Evolutionary conservation across 2,113 vertebrate genomes (phyloP), one percentile per base, ranked within the genome.

Genomic region (Hoplias malabaricus): DNA sequence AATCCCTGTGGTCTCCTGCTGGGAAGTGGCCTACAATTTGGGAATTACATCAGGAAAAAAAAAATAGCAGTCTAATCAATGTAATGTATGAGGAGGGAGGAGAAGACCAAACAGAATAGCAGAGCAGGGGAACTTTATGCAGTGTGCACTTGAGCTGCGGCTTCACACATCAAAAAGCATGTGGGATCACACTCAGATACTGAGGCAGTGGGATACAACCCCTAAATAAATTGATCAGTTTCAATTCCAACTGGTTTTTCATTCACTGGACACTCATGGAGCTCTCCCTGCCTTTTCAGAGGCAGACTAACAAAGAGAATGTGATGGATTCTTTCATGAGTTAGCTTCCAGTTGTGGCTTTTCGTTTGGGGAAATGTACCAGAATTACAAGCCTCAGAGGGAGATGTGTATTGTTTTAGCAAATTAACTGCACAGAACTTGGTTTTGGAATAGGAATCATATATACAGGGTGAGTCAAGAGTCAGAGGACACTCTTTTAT

Each of bases 91-190:
- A 66, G 40, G 31, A 23, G 54, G 33, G 16, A 29, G 11, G n/a
- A 21, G 13, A 62, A 36, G 42, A 75, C 23, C 53, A 50, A 38
- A 75, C 13, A 66, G 59, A 75, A 65, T 65, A 40, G 73, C 61
- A 29, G 43, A 54, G 46, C 61, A 53, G 43, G 4, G 11, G 21
- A 1, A 66, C 19, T 31, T 53, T 59, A 36, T 54, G 48, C 33
- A 53, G 48, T 27, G 25, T 53, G 34, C 40, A 29, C 73, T 65
- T 27, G 31, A 75, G 43, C 46, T 10, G 13, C 7, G 34, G 2
- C 16, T 63, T 63, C n/a, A 9, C 34, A 19, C 59, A 63, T 34
- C 59, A 19, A 63, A 63, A 14, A 34, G 16, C n/a, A 29, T 59
- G 59, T 11, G 6, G 14, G 59, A 33, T 34, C 31, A 36, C 59